phyloP scores from a whole-genome alignment of 2,888 invertebrate species.

The Onchidella celtica region DNA sequence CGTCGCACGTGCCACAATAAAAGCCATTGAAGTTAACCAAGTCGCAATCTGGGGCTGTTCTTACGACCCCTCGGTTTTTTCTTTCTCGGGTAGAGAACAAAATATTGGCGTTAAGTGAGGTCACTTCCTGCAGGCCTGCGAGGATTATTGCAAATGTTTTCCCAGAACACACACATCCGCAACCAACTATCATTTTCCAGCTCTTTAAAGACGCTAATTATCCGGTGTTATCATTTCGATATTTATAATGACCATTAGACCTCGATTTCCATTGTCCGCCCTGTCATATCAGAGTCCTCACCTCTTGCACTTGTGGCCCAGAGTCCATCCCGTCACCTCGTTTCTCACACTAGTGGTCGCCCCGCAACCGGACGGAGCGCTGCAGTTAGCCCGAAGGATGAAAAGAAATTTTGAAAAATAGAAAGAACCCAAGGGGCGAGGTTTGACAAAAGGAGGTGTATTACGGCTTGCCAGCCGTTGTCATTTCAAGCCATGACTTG shows the following conservation, averaged over 20 bases:
- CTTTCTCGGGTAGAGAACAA: not conserved
- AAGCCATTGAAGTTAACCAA: not conserved
- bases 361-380: not conserved
- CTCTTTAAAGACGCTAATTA: not conserved
- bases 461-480: slow-evolving; percentile 23
- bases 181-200: not conserved
- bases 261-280: not conserved
- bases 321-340: not conserved
- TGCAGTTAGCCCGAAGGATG: not conserved
- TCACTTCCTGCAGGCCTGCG: slow-evolving; percentile 20
- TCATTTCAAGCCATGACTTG: slow-evolving; percentile 34
- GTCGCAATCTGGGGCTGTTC: not conserved
- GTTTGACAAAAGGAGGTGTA: slow-evolving; percentile 28
- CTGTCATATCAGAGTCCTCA: not conserved
- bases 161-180: no score
- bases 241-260: not conserved
- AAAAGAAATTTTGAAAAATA: not conserved
- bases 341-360: not conserved
- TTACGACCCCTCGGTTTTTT: not conserved
- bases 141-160: not conserved
- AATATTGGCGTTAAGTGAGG: slow-evolving; percentile 8
- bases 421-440: not conserved
- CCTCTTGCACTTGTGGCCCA: not conserved
- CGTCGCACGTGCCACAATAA: not conserved
- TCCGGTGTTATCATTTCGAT: not conserved